phyloP scores from a whole-genome alignment of 1,140 invertebrate genomes.

The Drosophila mauritiana region DNA sequence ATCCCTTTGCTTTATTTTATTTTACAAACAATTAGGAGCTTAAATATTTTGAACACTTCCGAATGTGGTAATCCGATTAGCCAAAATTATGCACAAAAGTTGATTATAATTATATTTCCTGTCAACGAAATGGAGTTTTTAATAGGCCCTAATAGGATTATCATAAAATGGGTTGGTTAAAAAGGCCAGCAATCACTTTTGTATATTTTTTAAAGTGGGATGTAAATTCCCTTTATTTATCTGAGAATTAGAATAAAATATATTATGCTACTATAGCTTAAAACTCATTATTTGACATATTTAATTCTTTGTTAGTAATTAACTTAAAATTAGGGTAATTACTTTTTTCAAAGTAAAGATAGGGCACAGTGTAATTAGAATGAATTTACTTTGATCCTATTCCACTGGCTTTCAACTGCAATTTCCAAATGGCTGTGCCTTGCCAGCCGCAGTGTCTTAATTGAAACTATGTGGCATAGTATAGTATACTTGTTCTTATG shows the following conservation, averaged over 20 bases:
- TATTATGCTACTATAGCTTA: no score
- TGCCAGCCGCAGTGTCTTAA: slow-evolving; percentile 17
- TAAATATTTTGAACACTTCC: neutral
- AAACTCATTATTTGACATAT: no score
- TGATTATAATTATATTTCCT: slow-evolving; percentile 23
- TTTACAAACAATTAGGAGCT: neutral
- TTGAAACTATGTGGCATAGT: slow-evolving; percentile 16
- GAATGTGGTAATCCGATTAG: slow-evolving; percentile 20
- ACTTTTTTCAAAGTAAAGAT: no score
- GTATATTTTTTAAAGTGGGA: neutral
- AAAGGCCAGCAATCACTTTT: neutral
- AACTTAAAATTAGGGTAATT: no score
- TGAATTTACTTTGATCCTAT: neutral
- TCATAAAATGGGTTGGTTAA: neutral
- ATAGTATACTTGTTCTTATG: neutral
- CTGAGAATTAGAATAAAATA: no score
- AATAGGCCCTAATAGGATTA: slow-evolving; percentile 31
- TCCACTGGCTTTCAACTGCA: neutral
- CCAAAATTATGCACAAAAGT: slow-evolving; percentile 5
- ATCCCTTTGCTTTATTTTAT: neutral
- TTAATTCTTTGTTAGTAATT: no score
- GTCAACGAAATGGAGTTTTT: slow-evolving; percentile 17
- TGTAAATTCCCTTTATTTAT: no score
- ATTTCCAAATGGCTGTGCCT: neutral
- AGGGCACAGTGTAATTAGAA: neutral